phyloP scores from a whole-genome alignment of 1,140 invertebrate species.

The Drosophila jambulina region DNA sequence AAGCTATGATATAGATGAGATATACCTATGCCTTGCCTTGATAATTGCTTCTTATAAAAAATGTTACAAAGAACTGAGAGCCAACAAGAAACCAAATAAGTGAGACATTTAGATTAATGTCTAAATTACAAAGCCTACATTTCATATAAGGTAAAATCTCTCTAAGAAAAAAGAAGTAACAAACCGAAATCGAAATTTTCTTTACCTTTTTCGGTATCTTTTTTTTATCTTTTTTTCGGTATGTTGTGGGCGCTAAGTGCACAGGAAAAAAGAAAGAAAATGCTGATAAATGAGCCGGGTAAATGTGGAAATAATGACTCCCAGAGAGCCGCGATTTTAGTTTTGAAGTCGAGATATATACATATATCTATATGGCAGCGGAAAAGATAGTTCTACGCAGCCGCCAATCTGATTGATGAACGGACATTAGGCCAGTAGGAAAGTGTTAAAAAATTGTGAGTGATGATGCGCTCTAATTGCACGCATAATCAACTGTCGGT shows the following conservation, averaged over 20 bases:
- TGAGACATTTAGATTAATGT: slow-evolving; percentile 65
- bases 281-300: slow-evolving; percentile 77
- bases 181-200: slow-evolving; percentile 38
- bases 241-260: slow-evolving; percentile 58
- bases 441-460: slow-evolving; percentile 81
- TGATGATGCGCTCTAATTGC: slow-evolving; percentile 81
- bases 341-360: slow-evolving; percentile 51
- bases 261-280: slow-evolving; percentile 57
- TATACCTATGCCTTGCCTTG: too few relatives aligned
- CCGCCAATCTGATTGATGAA: slow-evolving; percentile 79
- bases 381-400: slow-evolving; percentile 60
- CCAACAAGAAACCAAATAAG: slow-evolving; percentile 27
- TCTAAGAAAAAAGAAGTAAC: slow-evolving; percentile 10
- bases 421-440: slow-evolving; percentile 71
- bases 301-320: slow-evolving; percentile 78
- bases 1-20: neutral
- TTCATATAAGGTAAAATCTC: slow-evolving; percentile 36
- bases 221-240: neutral
- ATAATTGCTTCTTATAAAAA: slow-evolving; percentile 30
- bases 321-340: slow-evolving; percentile 48
- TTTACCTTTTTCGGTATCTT: slow-evolving; percentile 18
- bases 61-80: neutral
- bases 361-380: slow-evolving; percentile 56
- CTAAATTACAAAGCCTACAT: slow-evolving; percentile 62
- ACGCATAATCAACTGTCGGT: slow-evolving; percentile 69